phyloP scores from a whole-genome alignment of 2,113 vertebrate genomes.

The Rhagologus leucostigma region DNA sequence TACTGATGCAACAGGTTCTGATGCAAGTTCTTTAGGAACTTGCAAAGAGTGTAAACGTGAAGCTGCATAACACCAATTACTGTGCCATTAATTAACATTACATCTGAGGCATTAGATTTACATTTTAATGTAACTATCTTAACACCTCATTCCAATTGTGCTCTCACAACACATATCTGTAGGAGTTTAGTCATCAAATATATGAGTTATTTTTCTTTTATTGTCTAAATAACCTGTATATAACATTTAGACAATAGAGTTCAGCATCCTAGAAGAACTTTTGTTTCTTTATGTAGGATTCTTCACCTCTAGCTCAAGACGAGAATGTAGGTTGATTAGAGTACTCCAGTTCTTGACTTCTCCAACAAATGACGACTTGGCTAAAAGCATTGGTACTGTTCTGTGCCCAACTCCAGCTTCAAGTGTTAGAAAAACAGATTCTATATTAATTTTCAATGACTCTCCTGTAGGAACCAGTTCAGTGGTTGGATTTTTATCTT shows the following conservation, averaged over 20 bases:
- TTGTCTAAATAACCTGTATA: not conserved
- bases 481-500: slow-evolving; percentile 45
- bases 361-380: slow-evolving; percentile 88
- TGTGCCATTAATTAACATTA: not conserved
- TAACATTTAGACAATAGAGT: not conserved
- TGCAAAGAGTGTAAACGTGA: not conserved
- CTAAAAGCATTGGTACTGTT: slow-evolving; percentile 96
- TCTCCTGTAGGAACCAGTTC: slow-evolving; percentile 85
- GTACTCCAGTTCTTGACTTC: slow-evolving; percentile 91
- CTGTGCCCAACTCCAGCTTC: slow-evolving; percentile 94
- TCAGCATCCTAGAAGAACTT: not conserved
- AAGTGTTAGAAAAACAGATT: slow-evolving; percentile 88
- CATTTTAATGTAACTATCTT: not conserved
- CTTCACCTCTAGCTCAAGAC: slow-evolving; percentile 87
- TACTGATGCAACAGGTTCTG: not conserved
- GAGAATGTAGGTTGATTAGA: slow-evolving; percentile 86
- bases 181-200: not conserved
- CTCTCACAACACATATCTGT: not conserved
- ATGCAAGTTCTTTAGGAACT: not conserved
- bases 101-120: not conserved
- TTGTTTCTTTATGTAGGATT: not conserved
- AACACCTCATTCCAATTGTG: not conserved
- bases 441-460: slow-evolving; percentile 81
- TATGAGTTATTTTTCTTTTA: not conserved
- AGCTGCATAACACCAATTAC: not conserved